Evolutionary conservation across 1,140 invertebrate species (phyloP), one percentile per base, ranked within the genome.

Genomic region (Heliconius nattereri): DNA sequence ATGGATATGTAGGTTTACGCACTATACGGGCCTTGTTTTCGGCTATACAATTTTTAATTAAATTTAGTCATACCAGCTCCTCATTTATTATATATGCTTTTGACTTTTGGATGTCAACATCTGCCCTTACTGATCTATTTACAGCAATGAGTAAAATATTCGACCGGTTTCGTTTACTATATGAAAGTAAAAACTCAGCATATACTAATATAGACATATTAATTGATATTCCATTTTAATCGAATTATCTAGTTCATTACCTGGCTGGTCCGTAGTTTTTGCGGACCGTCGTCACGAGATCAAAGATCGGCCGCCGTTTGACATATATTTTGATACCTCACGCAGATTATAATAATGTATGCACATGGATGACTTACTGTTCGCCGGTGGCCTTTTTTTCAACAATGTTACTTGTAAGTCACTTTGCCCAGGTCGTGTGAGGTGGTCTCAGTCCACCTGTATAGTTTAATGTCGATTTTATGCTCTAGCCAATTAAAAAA

Each of bases 371-470:
- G 91, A 89, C 88, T 94, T 92, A 92, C 86, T 84, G 86, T 81
- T 82, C 85, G 87, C 85, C 85, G 90, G 91, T 92, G 92, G 91
- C 84, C 86, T 92, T 91, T 89, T 91, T 89, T 91, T 91, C 85
- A 86, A 87, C 91, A 93, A 93, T 89, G 91, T 94, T 87, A 94
- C 85, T 91, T 91, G 89, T 92, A 91, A 91, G 91, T 94, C 85
- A 94, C 91, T 87, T 93, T 93, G 91, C 81, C 78, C 82, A 85
- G 89, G 90, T 87, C 91, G 88, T 84, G 85, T 78, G 84, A 83
- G 90, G 91, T 91, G 91, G 90, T 91, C 91, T 85, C 72, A 75
- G 73, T 73, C 78, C 88, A 86, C 86, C 87, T 89, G 86, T 78
- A 86, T 85, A 89, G 78, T 87, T 80, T 91, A 91, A 92, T 91